Evolutionary conservation across 2,888 invertebrate genomes (phyloP), one percentile per base, ranked within the genome.

Genomic region (Ditylenchus weischeri): DNA sequence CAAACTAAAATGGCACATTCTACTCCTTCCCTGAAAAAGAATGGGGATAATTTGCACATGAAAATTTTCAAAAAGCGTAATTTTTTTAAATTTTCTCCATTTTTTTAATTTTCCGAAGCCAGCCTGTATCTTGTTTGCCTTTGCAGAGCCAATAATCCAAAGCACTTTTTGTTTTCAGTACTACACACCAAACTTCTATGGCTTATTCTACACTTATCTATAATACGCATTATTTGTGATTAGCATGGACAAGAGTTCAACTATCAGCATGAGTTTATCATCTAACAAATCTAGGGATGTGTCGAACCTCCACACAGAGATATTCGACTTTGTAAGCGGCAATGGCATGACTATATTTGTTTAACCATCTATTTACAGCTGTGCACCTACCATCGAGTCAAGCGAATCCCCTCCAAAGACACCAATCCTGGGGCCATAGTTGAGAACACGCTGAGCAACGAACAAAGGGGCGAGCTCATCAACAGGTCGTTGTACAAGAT

Each of bases 401-500:
- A 69, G 49, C 61, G 68, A 23, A 50, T 69, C 18, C 62, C 65
- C 47, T 59, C 68, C 29, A 69, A 69, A 49, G 69, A 69, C 47
- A 69, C 69, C 35, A 69, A 57, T 49, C 69, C 69, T 38, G 62
- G 68, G 11, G 69, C 57, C 15, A n/a, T 64, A 21, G 36, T 49
- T 10, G 57, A 66, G 29, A 64, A 68, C 50, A 50, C 65, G 13
- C 19, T 68, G 19, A 67, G n/a, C 50, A 54, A 59, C 19, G 72
- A 71, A 57, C 72, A 71, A 60, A 64, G 72, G n/a, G 66, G 63
- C 11, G 73, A 71, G 64, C 73, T 66, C 29, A 50, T 71, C 29
- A 72, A 73, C 38, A 68, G 73, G 21, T 68, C 61, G 36, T 57
- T 71, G 36, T 71, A 71, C 59, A 71, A 71, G 62, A 74, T 71